Evolutionary conservation across 2,113 vertebrate species (phyloP).

Genomic region (Chauna torquata): DNA sequence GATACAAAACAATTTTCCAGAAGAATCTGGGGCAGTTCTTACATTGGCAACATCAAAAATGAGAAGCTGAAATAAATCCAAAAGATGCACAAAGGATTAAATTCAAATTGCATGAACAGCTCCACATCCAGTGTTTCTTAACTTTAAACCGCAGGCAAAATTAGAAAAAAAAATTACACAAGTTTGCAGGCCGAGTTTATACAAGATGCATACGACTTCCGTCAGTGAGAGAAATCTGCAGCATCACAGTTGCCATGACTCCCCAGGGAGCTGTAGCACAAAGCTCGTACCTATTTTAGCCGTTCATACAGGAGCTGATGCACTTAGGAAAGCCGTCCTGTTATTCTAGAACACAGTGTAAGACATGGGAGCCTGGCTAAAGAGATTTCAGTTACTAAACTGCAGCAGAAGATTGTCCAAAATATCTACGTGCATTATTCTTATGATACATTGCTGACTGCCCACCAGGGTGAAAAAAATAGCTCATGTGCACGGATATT

Average conservation of each 20-base stretch:
- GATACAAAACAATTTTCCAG: neutral
- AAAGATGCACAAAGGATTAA: neutral
- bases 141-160: neutral
- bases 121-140: neutral
- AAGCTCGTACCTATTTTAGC: neutral
- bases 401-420: neutral
- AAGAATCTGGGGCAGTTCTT: neutral
- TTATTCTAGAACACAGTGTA: neutral
- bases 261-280: neutral
- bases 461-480: neutral
- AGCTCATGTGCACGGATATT: accelerated
- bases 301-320: neutral
- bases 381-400: neutral
- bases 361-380: neutral
- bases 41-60: neutral
- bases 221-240: neutral
- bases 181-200: neutral
- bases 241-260: conserved; percentile 43
- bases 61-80: neutral
- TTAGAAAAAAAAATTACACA: neutral
- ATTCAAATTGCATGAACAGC: neutral
- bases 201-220: neutral
- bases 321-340: neutral
- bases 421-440: neutral
- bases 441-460: neutral